These are phyloP conservation scores for Uromys caudimaculatus DNA, from an alignment of 2,797 vertebrate species.

Conservation along the genomic window DNA sequence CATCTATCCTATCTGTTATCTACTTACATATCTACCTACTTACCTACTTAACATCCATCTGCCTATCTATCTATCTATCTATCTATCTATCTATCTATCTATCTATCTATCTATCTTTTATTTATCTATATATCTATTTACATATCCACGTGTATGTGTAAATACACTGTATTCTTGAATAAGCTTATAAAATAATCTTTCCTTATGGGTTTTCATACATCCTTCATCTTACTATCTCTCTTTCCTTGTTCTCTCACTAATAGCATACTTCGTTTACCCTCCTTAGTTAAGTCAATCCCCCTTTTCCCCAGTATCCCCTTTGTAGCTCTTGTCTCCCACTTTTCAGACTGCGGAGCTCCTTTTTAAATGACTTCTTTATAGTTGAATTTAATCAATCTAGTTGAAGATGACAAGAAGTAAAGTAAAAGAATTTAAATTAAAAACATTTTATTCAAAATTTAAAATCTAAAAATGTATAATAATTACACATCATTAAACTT, in stretches of 20 bases:
- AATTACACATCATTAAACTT: conserved; percentile 49
- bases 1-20: not conserved
- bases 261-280: not conserved
- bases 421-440: conserved; percentile 35
- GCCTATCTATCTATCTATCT: not conserved
- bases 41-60: not conserved
- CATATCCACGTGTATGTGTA: too few relatives aligned
- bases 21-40: not conserved
- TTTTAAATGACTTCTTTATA: conserved; percentile 26
- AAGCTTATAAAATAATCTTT: not conserved
- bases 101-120: not conserved
- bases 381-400: conserved; percentile 44
- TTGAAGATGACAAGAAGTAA: conserved; percentile 42
- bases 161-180: not conserved
- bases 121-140: not conserved
- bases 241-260: not conserved
- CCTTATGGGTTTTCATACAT: too few relatives aligned
- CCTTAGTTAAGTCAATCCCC: not conserved
- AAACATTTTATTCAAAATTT: conserved; percentile 60
- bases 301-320: not conserved
- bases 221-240: not conserved
- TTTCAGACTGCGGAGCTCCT: not conserved
- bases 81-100: not conserved
- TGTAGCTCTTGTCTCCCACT: not conserved
- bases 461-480: conserved; percentile 27